phyloP scores from a whole-genome alignment of 2,113 vertebrate species.

The Cranoglanis bouderius region DNA sequence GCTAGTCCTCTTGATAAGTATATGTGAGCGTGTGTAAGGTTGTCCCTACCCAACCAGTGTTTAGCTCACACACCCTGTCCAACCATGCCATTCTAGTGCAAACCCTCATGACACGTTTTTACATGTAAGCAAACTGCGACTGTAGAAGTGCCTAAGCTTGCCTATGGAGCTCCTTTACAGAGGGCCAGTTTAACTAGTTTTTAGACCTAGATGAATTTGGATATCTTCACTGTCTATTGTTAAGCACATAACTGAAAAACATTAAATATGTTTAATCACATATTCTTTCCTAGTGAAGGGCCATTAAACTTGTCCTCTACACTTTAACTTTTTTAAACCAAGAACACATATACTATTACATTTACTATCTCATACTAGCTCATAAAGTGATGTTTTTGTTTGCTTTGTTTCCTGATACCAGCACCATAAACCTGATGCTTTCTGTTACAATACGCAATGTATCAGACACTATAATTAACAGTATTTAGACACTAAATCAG shows the following conservation, averaged over 20 bases:
- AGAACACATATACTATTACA: not conserved
- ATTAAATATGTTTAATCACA: not conserved
- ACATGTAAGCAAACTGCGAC: conserved; percentile 29
- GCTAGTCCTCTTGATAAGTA: conserved; percentile 6
- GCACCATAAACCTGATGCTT: not conserved
- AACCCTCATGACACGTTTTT: conserved; percentile 39
- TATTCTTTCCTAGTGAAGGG: not conserved
- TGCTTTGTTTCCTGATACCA: not conserved
- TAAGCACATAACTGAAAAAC: not conserved
- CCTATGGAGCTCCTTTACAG: conserved; percentile 20
- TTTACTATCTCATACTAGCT: not conserved
- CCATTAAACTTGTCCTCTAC: not conserved
- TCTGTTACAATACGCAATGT: not conserved
- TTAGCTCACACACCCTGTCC: conserved; percentile 22
- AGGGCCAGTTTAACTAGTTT: conserved; percentile 39
- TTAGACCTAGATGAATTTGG: not conserved
- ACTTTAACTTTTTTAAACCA: not conserved
- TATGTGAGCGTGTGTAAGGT: conserved; percentile 21
- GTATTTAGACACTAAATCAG: not conserved
- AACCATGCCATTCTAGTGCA: conserved; percentile 17
- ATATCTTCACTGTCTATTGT: not conserved
- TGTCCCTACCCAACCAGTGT: not conserved
- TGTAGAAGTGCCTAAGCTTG: conserved; percentile 39
- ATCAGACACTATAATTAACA: too few species aligned
- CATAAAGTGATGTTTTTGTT: not conserved